Base-by-base conservation (phyloP, 2,797 vertebrate genomes). In the Ctenochaetus hawaiiensis region DNA sequence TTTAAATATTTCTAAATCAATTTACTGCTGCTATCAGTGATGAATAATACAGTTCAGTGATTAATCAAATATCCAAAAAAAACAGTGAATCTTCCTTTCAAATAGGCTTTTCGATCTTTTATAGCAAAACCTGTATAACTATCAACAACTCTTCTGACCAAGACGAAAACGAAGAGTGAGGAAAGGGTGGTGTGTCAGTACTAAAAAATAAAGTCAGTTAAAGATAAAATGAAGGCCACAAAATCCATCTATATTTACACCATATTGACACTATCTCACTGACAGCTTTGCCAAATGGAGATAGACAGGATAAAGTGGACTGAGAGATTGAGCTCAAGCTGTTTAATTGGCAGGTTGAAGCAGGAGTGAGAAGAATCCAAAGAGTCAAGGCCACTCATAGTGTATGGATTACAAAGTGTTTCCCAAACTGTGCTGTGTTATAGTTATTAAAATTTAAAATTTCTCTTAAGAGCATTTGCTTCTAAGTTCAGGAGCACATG, bases 311-410 rank as follows among this genome's bases (percentile, higher is more conserved):
- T 23, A 60, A 57, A 68, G 65, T 59, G 6, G 37, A 72, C 41
- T 48, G 60, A 41, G 45, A 60, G 5, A 26, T 57, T 34, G 56
- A 76, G 23, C 60, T 67, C 17, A 61, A 72, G 51, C 43, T 53
- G 54, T 54, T 81, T 76, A 70, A 70, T 77, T 74, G 77, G n/a
- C 53, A 70, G 37, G 52, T 14, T 67, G 43, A 72, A 71, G 44
- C 39, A 57, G 12, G 2, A 12, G 8, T 23, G 13, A 59, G 39
- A 61, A 37, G 37, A 67, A 56, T 54, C 30, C 57, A 53, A 45
- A 23, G 49, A 61, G 41, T 22, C 48, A 13, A 48, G 67, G 26
- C 14, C 43, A 67, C 18, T 75, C 14, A 23, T 7, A 16, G 45
- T 39, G 20, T 37, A 41, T 8, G 8, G 34, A 77, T 70, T 67